Evolutionary conservation across 2,888 invertebrate genomes (phyloP).

Genomic region (Shargacucullia verbasci): DNA sequence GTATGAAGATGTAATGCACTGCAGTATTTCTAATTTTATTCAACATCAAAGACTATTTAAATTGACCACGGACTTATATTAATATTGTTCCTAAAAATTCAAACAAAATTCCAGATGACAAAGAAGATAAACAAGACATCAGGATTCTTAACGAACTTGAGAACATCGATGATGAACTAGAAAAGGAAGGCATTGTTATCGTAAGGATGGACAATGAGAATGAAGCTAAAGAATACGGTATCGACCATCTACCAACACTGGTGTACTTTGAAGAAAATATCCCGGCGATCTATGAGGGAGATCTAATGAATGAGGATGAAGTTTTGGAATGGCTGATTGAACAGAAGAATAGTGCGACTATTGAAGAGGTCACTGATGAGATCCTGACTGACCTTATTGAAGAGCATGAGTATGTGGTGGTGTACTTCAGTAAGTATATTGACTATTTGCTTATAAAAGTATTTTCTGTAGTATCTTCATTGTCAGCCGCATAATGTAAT

Average conservation of each 20-base stretch:
- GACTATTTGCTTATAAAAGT: too few relatives aligned
- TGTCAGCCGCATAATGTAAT: too few relatives aligned
- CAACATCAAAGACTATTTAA: too few relatives aligned
- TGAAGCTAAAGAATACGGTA: slow-evolving; percentile 97
- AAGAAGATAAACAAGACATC: slow-evolving; percentile 96
- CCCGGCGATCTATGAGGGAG: slow-evolving; percentile 97
- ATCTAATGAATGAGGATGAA: slow-evolving; percentile 97
- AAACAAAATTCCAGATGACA: slow-evolving; percentile 91
- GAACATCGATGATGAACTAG: slow-evolving; percentile 97
- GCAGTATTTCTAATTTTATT: too few relatives aligned
- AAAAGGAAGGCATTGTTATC: slow-evolving; percentile 96
- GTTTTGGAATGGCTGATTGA: slow-evolving; percentile 96
- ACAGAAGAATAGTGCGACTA: slow-evolving; percentile 96
- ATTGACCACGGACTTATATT: too few relatives aligned
- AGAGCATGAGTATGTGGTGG: slow-evolving; percentile 98
- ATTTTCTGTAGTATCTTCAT: too few relatives aligned
- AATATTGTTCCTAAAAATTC: not conserved
- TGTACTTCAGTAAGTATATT: slow-evolving; percentile 95
- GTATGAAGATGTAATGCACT: too few relatives aligned
- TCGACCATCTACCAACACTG: slow-evolving; percentile 95
- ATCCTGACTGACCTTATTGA: slow-evolving; percentile 95
- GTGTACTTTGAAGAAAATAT: slow-evolving; percentile 97
- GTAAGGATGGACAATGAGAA: slow-evolving; percentile 96
- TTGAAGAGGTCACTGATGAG: slow-evolving; percentile 98
- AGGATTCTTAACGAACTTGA: slow-evolving; percentile 96